These are phyloP conservation scores for Phalacrocorax aristotelis DNA, from an alignment of 2,113 vertebrate genomes.

Conservation along the genomic window DNA sequence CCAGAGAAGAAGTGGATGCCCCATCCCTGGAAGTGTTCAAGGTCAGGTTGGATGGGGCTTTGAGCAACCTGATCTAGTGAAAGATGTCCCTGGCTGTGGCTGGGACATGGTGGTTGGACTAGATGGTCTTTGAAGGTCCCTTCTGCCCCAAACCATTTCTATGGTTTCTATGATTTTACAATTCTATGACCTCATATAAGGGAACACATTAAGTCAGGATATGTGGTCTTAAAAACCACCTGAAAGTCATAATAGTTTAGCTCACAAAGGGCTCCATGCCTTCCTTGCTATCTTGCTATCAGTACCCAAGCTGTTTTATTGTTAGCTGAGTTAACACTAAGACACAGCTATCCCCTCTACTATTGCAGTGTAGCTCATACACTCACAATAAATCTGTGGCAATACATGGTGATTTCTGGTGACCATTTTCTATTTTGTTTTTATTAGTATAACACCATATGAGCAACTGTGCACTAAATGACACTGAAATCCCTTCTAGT, in stretches of 20 bases:
- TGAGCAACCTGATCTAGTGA: accelerated
- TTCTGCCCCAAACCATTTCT: neutral
- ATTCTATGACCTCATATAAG: neutral
- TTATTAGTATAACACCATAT: neutral
- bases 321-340: neutral
- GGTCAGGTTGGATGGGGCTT: neutral
- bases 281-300: neutral
- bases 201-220: neutral
- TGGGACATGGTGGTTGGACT: accelerated
- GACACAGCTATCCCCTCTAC: neutral
- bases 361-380: neutral
- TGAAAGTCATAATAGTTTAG: neutral
- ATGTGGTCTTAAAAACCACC: neutral
- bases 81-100: neutral
- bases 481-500: neutral
- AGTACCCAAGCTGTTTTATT: neutral
- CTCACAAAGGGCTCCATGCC: neutral
- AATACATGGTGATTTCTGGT: neutral
- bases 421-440: neutral
- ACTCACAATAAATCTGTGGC: neutral
- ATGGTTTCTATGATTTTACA: neutral
- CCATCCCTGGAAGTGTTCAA: neutral
- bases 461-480: neutral
- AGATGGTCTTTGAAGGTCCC: neutral
- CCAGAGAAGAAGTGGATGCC: neutral